Evolutionary conservation across 2,113 vertebrate species (phyloP).

Genomic region (Pavo muticus): DNA sequence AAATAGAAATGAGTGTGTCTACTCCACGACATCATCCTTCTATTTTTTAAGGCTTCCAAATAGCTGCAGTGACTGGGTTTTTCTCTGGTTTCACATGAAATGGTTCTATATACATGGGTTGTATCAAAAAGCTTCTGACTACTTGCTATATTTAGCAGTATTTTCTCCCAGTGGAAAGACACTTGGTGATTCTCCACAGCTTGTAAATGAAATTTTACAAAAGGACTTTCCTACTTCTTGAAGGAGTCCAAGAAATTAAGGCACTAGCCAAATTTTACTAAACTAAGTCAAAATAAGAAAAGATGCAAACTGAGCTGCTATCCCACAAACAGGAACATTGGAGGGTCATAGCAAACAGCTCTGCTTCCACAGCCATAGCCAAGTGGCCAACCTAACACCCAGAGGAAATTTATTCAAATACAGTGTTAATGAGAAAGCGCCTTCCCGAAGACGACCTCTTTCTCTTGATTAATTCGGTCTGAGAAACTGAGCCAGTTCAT

Average conservation of each 20-base stretch:
- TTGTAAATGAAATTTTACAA: background rate
- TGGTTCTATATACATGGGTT: background rate
- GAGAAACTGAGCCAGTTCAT: background rate
- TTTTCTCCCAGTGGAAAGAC: background rate
- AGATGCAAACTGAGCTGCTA: background rate
- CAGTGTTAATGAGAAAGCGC: background rate
- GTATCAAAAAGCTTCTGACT: background rate
- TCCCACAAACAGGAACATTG: rapidly evolving
- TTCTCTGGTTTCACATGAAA: background rate
- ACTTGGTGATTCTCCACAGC: background rate
- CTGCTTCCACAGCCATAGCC: background rate
- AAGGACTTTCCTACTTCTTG: background rate
- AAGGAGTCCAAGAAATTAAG: background rate
- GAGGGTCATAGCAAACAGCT: background rate
- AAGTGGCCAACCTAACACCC: background rate
- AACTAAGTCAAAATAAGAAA: background rate
- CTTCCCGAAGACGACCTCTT: background rate
- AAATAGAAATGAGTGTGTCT: background rate
- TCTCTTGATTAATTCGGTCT: background rate
- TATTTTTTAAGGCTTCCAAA: background rate
- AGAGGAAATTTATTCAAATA: background rate
- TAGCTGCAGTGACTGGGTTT: background rate
- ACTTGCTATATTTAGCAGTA: background rate
- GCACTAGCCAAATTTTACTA: background rate
- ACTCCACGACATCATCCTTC: background rate